Evolutionary conservation across 2,797 vertebrate genomes (phyloP).

Genomic region (Cossypha polioptera): DNA sequence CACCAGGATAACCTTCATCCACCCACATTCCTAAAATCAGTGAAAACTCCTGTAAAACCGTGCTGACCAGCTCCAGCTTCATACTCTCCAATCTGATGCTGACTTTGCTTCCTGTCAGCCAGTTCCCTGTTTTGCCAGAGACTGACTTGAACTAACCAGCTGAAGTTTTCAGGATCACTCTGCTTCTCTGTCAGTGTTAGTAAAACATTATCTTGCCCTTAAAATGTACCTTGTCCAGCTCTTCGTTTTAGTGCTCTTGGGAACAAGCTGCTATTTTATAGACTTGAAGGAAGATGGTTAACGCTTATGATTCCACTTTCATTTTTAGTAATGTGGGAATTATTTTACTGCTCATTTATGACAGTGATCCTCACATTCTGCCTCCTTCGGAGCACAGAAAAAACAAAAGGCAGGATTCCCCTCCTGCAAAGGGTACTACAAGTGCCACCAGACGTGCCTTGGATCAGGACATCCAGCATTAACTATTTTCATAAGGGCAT

Average conservation of each 20-base stretch:
- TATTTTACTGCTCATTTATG: not conserved
- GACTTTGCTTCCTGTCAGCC: not conserved
- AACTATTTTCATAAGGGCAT: not conserved
- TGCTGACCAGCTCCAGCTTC: not conserved
- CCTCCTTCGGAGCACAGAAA: not conserved
- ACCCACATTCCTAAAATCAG: not conserved
- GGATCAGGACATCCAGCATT: not conserved
- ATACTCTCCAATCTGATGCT: accelerated
- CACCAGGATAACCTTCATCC: not conserved
- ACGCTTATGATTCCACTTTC: not conserved
- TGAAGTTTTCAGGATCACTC: not conserved
- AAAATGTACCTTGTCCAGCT: not conserved
- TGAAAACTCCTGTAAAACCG: accelerated
- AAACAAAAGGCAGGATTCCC: accelerated
- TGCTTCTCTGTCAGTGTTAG: not conserved
- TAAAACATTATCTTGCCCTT: not conserved
- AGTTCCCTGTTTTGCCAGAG: not conserved
- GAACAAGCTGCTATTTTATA: not conserved
- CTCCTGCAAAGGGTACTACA: not conserved
- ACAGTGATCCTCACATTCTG: not conserved
- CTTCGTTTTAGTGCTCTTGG: not conserved
- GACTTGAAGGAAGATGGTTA: not conserved
- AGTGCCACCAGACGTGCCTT: not conserved
- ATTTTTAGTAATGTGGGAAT: not conserved
- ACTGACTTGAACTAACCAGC: not conserved